Conservation (phyloP, 2,888 invertebrate species). For the Oxystoma pomonae region DNA sequence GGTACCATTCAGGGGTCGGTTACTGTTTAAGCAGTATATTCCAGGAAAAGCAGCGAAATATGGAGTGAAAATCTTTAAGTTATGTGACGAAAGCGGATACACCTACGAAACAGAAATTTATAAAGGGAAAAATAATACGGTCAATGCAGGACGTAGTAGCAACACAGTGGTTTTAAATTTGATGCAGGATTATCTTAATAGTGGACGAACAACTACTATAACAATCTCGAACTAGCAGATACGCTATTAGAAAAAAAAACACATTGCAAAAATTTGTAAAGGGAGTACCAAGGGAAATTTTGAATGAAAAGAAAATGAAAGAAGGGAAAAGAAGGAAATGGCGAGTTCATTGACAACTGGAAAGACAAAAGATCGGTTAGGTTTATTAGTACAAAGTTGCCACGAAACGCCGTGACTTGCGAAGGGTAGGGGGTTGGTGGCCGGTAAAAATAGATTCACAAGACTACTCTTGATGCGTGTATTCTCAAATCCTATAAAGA, state of each 20-base stretch:
- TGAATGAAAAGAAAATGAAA: conserved; percentile 10
- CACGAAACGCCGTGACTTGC: too few species aligned
- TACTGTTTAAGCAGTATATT: conserved; percentile 15
- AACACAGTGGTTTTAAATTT: conserved; percentile 13
- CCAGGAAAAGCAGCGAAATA: conserved; percentile 11
- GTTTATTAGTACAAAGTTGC: neutral
- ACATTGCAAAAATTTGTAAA: conserved; percentile 14
- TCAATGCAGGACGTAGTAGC: neutral
- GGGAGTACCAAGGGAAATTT: conserved; percentile 10
- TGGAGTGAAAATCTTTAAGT: conserved; percentile 15
- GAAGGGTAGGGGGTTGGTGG: too few species aligned
- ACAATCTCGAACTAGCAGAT: conserved; percentile 9
- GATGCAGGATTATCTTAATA: conserved; percentile 9
- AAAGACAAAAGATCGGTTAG: conserved; percentile 11
- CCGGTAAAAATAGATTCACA: too few species aligned
- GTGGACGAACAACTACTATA: conserved; percentile 16
- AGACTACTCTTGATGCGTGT: too few species aligned
- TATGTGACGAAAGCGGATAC: conserved; percentile 15
- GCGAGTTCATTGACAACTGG: conserved; percentile 10
- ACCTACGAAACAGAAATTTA: conserved; percentile 10
- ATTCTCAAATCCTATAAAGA: too few species aligned
- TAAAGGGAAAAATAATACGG: neutral
- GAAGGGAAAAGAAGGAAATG: conserved; percentile 8
- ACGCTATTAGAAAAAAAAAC: conserved; percentile 12
- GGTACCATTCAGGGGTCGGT: conserved; percentile 14